A percentile compares a stretch with the other conserved stretches of the same genome.
Conservation (phyloP, 2,797 vertebrate species). For the Graptemys geographica region DNA sequence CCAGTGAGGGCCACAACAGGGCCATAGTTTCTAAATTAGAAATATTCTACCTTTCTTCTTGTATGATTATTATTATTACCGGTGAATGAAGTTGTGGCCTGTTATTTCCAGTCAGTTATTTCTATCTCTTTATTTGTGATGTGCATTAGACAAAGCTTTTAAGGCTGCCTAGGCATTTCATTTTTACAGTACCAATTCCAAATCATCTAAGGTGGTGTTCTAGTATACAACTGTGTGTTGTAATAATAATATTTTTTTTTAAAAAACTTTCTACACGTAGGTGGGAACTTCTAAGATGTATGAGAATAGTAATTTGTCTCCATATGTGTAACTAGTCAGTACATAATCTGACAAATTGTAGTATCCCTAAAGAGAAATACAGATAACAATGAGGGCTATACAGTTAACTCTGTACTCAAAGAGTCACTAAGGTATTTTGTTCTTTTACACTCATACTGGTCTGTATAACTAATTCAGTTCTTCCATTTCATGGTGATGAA, state of each 20-base stretch:
- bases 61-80: not conserved
- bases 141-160: constrained; percentile 15
- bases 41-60: rapidly evolving
- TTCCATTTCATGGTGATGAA: not conserved
- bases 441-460: not conserved
- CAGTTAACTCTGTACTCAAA: not conserved
- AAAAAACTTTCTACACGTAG: not conserved
- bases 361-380: constrained; percentile 29
- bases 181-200: constrained; percentile 28
- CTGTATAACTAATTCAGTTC: constrained; percentile 22
- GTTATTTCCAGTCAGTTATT: constrained; percentile 17
- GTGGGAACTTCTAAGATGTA: not conserved
- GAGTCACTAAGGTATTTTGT: constrained; percentile 2
- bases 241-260: constrained; percentile 2
- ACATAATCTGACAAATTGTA: constrained; percentile 30
- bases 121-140: constrained; percentile 16
- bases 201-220: not conserved
- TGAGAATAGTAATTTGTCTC: constrained; percentile 34
- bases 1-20: not conserved
- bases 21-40: not conserved
- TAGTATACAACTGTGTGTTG: constrained; percentile 11
- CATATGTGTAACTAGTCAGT: constrained; percentile 25
- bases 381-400: constrained; percentile 19
- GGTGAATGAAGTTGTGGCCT: not conserved
- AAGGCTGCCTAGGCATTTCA: not conserved